Percentiles rank a stretch among this genome's conserved stretches.
Conservation (phyloP, 2,113 vertebrate species). For the Serinus canaria region DNA sequence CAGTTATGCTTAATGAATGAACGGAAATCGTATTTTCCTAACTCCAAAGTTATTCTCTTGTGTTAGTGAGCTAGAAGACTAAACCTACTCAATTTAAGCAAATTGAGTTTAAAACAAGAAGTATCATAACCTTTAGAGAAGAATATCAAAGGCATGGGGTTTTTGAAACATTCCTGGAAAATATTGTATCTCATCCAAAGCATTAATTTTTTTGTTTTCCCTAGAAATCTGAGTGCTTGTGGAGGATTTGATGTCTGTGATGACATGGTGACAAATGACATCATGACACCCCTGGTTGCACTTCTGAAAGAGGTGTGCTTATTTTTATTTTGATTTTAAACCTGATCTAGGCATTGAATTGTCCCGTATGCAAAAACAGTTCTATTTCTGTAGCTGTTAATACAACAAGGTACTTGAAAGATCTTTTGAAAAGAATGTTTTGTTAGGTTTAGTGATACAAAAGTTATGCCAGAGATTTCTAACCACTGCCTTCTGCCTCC, state of each 20-base stretch:
- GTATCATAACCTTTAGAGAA: neutral
- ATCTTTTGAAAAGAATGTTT: neutral
- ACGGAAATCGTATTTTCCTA: neutral
- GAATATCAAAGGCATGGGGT: accelerated
- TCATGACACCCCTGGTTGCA: slow-evolving; percentile 91
- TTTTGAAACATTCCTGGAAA: neutral
- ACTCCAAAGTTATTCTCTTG: neutral
- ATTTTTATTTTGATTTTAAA: neutral
- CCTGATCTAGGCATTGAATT: neutral
- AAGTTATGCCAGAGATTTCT: neutral
- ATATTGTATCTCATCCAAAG: neutral
- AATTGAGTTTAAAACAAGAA: neutral
- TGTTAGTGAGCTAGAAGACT: neutral
- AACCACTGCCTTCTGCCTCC: neutral
- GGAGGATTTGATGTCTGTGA: slow-evolving; percentile 94
- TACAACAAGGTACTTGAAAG: neutral
- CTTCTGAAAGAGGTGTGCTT: slow-evolving; percentile 88
- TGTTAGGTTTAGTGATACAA: neutral
- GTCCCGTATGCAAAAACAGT: neutral
- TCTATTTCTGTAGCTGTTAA: neutral
- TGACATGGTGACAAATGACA: slow-evolving; percentile 92
- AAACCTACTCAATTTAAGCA: neutral
- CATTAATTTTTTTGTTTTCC: neutral
- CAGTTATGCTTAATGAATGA: neutral
- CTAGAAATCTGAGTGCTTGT: slow-evolving; percentile 93